phyloP scores from a whole-genome alignment of 2,888 invertebrate species.

The Marasmarcha lunaedactyla region DNA sequence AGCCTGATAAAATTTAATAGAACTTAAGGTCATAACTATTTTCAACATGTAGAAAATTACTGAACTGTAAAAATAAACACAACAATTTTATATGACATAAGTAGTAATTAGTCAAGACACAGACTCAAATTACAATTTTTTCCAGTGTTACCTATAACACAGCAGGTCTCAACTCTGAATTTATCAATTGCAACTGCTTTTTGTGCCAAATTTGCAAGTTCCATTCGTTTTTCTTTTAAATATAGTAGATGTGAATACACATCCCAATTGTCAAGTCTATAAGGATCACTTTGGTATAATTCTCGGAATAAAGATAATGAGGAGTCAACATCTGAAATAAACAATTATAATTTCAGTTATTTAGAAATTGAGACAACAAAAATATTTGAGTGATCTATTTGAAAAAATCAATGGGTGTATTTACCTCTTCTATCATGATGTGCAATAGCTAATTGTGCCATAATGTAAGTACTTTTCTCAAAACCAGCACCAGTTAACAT shows the following conservation, averaged over 20 bases:
- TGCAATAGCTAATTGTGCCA: slow-evolving; percentile 92
- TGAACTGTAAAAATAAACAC: too few relatives aligned
- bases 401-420: too few relatives aligned
- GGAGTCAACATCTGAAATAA: slow-evolving; percentile 83
- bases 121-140: too few relatives aligned
- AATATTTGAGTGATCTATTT: too few relatives aligned
- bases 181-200: slow-evolving; percentile 94
- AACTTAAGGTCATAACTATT: too few relatives aligned
- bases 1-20: too few relatives aligned
- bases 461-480: slow-evolving; percentile 87
- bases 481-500: slow-evolving; percentile 84
- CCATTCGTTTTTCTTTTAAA: slow-evolving; percentile 91
- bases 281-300: slow-evolving; percentile 90
- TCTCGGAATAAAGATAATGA: slow-evolving; percentile 88
- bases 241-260: slow-evolving; percentile 96
- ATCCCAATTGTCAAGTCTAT: slow-evolving; percentile 94
- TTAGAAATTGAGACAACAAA: too few relatives aligned
- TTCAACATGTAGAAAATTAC: too few relatives aligned
- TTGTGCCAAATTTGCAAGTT: slow-evolving; percentile 93
- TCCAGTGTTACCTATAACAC: slow-evolving; percentile 93
- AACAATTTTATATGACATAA: too few relatives aligned
- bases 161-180: slow-evolving; percentile 97
- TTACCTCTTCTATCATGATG: slow-evolving; percentile 92
- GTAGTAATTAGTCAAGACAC: too few relatives aligned
- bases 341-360: background rate